Percentiles rank a stretch among this genome's conserved stretches.
phyloP scores from a whole-genome alignment of 2,888 invertebrate genomes.

The Cerastis rubricosa region DNA sequence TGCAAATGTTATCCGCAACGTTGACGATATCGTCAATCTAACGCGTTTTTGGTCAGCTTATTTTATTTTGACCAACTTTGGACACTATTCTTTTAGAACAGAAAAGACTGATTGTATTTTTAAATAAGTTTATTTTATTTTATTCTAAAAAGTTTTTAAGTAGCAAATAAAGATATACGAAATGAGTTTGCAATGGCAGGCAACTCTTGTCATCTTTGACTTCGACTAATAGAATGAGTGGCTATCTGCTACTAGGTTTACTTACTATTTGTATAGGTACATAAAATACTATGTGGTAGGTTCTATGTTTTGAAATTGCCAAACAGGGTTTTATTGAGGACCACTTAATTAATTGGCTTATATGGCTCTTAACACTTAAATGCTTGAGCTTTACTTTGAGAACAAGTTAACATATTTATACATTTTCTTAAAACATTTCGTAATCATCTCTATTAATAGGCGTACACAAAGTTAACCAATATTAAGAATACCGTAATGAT shows the following conservation, averaged over 20 bases:
- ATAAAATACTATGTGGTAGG: not conserved
- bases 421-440: not conserved
- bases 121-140: not conserved
- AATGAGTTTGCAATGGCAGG: constrained; percentile 7
- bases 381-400: not conserved
- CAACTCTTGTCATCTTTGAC: constrained; percentile 41
- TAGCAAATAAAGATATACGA: not conserved
- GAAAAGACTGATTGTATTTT: not conserved
- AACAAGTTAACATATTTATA: not conserved
- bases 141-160: not conserved
- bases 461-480: not conserved
- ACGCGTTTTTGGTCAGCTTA: not conserved
- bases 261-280: not conserved
- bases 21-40: not conserved
- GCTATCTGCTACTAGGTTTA: not conserved
- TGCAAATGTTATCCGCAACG: not conserved
- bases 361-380: not conserved
- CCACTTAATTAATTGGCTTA: not conserved
- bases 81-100: not conserved
- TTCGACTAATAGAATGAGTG: constrained; percentile 15
- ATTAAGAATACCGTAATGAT: not conserved
- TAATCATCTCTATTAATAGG: not conserved
- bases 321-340: not conserved
- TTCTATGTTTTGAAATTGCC: constrained; percentile 16
- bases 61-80: not conserved